These are phyloP conservation scores for Pimephales promelas DNA, from an alignment of 2,113 vertebrate genomes.

Conservation along the genomic window DNA sequence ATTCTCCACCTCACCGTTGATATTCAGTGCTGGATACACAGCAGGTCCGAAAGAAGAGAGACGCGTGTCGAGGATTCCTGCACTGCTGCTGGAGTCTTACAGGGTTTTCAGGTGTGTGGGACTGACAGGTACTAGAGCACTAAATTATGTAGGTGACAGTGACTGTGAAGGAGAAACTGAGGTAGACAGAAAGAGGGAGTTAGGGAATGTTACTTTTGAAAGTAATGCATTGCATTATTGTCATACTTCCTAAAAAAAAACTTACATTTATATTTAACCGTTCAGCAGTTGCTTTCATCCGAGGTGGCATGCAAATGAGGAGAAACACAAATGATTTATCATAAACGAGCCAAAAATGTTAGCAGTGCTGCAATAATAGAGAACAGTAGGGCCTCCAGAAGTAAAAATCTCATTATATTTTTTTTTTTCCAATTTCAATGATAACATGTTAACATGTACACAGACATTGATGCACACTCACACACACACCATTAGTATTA, in stretches of 20 bases:
- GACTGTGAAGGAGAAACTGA: not conserved
- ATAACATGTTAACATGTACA: not conserved
- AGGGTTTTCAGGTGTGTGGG: not conserved
- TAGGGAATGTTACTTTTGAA: not conserved
- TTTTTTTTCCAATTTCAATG: not conserved
- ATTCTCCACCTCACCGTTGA: constrained; percentile 16
- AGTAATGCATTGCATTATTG: constrained; percentile 12
- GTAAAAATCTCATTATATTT: not conserved
- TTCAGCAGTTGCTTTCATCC: constrained; percentile 28
- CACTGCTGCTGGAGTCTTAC: constrained; percentile 7
- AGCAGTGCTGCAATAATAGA: not conserved
- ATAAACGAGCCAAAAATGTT: not conserved
- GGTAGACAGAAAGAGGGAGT: not conserved
- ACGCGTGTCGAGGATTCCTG: not conserved
- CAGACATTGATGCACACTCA: not conserved
- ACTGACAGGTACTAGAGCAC: constrained; percentile 8
- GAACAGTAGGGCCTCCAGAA: not conserved
- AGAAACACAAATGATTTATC: not conserved
- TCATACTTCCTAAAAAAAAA: constrained; percentile 3
- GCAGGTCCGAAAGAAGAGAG: not conserved
- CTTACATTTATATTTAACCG: not conserved
- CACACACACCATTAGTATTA: no score
- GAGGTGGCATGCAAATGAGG: not conserved
- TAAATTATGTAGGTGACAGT: constrained; percentile 24
- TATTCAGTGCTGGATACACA: not conserved